Evolutionary conservation across 2,888 invertebrate species (phyloP), one percentile per base, ranked within the genome.

Genomic region (Pediacus dermestoides): DNA sequence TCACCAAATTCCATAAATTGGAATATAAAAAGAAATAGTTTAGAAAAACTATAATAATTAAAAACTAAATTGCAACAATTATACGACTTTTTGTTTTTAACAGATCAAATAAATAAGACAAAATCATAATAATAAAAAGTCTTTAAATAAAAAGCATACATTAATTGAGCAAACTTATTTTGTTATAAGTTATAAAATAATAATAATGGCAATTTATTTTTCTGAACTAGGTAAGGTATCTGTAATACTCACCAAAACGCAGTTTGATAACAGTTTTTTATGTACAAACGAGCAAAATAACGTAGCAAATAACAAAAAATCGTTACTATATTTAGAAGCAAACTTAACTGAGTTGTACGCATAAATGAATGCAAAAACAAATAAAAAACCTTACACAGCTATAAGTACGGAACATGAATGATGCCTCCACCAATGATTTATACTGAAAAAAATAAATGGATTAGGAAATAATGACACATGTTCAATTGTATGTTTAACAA

Each of bases 391-490:
- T n/a, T n/a, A 7, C 51, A 57, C 57, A 57, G 55, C 50, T 49
- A 61, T 60, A 57, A 60, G 58, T 53, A 57, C 55, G 53, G 56
- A 50, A 57, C 50, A 58, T 57, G 58, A 58, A 55, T 56, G 57
- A 60, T 57, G 58, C 63, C 63, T 59, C 61, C 63, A 64, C 63
- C 64, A 64, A 63, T 62, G 60, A 61, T 48, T 60, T 64, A 64
- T 58, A 66, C 64, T 64, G 64, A 64, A 66, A 64, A 63, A 57
- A 61, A 63, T 55, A 60, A 60, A 60, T 46, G 54, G 43, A 58
- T 59, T 54, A 55, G 41, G 39, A n/a, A n/a, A n/a, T n/a, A n/a
- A n/a, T n/a, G n/a, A n/a, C n/a, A n/a, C n/a, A n/a, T n/a, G n/a
- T n/a, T n/a, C n/a, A n/a, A n/a, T n/a, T n/a, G n/a, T n/a, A n/a